These are phyloP conservation scores for Malachius bipustulatus DNA, from an alignment of 2,888 invertebrate species.

Conservation along the genomic window DNA sequence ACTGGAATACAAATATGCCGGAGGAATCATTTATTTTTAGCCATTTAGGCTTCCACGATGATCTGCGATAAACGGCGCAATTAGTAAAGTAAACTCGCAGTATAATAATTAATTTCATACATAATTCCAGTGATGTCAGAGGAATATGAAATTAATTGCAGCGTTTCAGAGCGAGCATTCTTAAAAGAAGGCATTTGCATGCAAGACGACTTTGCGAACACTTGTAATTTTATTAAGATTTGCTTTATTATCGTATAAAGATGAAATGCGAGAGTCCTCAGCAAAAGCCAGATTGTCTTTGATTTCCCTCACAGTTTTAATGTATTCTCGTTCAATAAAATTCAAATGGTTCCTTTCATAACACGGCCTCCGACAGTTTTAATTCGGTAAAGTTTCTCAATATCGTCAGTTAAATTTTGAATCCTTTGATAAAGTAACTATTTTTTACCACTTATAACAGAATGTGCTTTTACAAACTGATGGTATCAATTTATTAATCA, in stretches of 20 bases:
- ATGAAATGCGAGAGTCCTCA: slow-evolving; percentile 21
- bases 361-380: too few relatives aligned
- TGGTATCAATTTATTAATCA: too few relatives aligned
- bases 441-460: too few relatives aligned
- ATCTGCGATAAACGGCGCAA: neutral
- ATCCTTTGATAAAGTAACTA: too few relatives aligned
- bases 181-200: slow-evolving; percentile 29
- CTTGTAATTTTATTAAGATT: slow-evolving; percentile 30
- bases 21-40: too few relatives aligned
- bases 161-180: slow-evolving; percentile 23
- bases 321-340: slow-evolving; percentile 9
- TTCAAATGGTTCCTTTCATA: slow-evolving; percentile 9
- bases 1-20: too few relatives aligned
- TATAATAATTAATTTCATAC: slow-evolving; percentile 27
- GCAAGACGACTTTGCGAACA: slow-evolving; percentile 26
- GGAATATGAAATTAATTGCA: slow-evolving; percentile 29
- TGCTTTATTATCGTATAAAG: slow-evolving; percentile 25
- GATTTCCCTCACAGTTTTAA: slow-evolving; percentile 14
- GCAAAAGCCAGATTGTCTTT: slow-evolving; percentile 19
- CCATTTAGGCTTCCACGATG: too few relatives aligned
- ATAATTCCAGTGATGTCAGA: slow-evolving; percentile 26
- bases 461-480: too few relatives aligned
- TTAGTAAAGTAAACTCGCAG: slow-evolving; percentile 19
- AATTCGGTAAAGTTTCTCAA: too few relatives aligned
- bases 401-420: too few relatives aligned